Evolutionary conservation across 64 coral and sea anemone species (phyloP), one percentile per base, ranked within the genome.

Genomic region (Porites australiensis): DNA sequence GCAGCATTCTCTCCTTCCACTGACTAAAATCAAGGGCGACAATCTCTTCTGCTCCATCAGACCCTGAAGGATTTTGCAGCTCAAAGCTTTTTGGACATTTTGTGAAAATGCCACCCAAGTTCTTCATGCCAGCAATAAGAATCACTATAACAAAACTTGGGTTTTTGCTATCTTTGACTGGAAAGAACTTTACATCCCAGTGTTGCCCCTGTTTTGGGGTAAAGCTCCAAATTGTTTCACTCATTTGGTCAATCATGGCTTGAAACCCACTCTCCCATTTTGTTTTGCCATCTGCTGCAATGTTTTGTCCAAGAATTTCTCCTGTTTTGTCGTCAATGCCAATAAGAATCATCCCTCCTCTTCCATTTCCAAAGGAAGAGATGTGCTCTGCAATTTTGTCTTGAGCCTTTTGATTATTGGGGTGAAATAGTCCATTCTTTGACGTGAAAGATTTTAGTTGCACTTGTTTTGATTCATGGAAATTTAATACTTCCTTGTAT

Each of bases 111-210:
- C 27, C 79, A 3, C 79, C 79, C 60, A 69, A 27, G 66, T 69
- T 69, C 18, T 64, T 2, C 58, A 62, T 64, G 7, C 58, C 58
- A 44, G 59, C 79, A 15, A 82, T 15, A 47, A 64, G 48, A 2
- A 82, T 82, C 11, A 12, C 37, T 5, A 82, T 64, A 16, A 82
- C 79, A 64, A 27, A 27, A 11, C 11, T 10, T 3, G 19, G 13
- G 4, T 27, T 9, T 13, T 27, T 60, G 2, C 13, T 21, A 9
- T 43, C 3, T n/a, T n/a, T n/a, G 15, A 82, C 59, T 47, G 79
- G 58, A 47, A 82, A 47, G 59, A 82, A 64, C 27, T 82, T 9
- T 8, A 82, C 0, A 19, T 82, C 14, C 79, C 79, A 82, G 5
- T 63, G 58, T 46, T 45, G 13, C 3, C 3, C 2, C 64, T 58